Percentiles rank a stretch among this genome's conserved stretches.
Evolutionary conservation across 2,113 vertebrate genomes (phyloP).

Genomic region (Epinephelus fuscoguttatus): DNA sequence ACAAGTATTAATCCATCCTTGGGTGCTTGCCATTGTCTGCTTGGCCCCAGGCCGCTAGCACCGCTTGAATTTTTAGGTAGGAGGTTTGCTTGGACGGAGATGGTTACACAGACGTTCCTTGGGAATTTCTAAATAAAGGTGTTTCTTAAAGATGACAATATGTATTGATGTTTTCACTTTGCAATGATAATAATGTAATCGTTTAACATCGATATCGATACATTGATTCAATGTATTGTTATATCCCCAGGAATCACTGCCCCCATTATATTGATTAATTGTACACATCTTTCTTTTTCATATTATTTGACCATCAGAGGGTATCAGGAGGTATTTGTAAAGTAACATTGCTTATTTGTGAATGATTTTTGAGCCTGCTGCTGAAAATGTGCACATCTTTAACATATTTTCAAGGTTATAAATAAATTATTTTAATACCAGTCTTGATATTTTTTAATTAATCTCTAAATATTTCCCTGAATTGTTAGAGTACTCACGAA

Average conservation of each 20-base stretch:
- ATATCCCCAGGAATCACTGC: neutral
- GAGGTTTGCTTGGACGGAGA: too few relatives aligned
- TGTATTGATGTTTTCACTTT: too few relatives aligned
- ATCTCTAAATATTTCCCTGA: neutral
- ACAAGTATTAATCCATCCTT: too few relatives aligned
- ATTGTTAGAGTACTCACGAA: neutral
- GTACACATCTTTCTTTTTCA: neutral
- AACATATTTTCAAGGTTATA: constrained; percentile 2
- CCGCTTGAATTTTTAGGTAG: too few relatives aligned
- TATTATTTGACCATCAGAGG: neutral
- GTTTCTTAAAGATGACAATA: too few relatives aligned
- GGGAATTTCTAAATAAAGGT: too few relatives aligned
- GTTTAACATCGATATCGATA: too few relatives aligned
- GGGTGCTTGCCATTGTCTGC: too few relatives aligned
- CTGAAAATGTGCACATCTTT: neutral
- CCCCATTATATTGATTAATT: neutral
- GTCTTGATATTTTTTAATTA: neutral
- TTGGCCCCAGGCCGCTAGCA: too few relatives aligned
- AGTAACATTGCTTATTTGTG: neutral
- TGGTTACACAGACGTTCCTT: too few relatives aligned
- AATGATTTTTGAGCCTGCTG: neutral
- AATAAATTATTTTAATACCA: constrained; percentile 22
- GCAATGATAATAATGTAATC: too few relatives aligned
- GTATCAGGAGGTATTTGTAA: neutral
- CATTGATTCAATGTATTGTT: too few relatives aligned